phyloP scores from a whole-genome alignment of 2,888 invertebrate species.

The Cephus spinipes region DNA sequence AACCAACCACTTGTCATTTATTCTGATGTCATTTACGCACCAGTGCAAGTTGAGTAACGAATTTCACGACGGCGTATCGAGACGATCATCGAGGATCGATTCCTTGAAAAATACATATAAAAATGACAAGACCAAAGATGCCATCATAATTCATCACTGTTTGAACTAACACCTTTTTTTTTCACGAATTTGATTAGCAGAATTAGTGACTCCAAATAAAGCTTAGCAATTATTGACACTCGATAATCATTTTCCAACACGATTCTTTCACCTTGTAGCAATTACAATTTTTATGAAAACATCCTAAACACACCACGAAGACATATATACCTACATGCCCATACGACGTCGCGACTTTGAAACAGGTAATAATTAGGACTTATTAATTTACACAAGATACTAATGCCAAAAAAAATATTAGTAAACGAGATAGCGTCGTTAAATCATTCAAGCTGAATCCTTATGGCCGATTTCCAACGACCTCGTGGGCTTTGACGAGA shows the following conservation, averaged over 20 bases:
- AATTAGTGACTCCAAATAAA: neutral
- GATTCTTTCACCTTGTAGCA: neutral
- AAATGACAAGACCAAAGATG: neutral
- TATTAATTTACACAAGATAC: neutral
- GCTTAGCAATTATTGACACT: neutral
- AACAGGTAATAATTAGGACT: neutral
- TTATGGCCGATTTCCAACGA: constrained; percentile 9
- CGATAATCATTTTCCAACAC: neutral
- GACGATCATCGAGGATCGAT: neutral
- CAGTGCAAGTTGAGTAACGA: constrained; percentile 2
- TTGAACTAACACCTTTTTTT: neutral
- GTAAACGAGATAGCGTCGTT: neutral
- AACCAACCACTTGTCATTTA: neutral
- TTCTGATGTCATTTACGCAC: constrained; percentile 7
- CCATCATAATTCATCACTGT: neutral
- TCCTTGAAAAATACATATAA: neutral
- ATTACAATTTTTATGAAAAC: neutral
- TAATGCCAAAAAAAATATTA: neutral
- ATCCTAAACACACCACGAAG: neutral
- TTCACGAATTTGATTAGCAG: neutral
- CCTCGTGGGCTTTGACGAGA: constrained; percentile 28
- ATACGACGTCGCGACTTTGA: neutral
- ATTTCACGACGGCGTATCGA: constrained; percentile 1
- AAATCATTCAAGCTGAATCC: neutral
- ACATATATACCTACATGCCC: neutral